Conservation (phyloP, 2,797 vertebrate species). For the Liparis tanakae region DNA sequence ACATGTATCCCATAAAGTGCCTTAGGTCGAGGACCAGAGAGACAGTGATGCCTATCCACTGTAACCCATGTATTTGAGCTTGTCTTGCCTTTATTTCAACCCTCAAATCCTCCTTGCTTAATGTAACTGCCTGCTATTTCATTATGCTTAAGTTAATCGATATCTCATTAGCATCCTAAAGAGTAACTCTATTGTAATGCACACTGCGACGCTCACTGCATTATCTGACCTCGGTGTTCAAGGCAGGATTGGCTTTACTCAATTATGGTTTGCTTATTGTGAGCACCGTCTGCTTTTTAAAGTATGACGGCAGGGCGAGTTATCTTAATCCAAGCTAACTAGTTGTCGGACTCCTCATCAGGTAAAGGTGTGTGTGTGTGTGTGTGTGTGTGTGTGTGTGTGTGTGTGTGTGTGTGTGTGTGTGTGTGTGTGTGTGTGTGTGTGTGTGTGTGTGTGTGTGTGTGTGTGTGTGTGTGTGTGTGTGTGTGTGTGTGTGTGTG, state of each 20-base stretch:
- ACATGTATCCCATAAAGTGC: slow-evolving; percentile 59
- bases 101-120: slow-evolving; percentile 3
- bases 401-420: slow-evolving; percentile 9
- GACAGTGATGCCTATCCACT: slow-evolving; percentile 47
- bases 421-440: background rate
- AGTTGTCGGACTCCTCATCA: slow-evolving; percentile 42
- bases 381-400: slow-evolving; percentile 3
- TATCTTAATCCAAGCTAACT: slow-evolving; percentile 38
- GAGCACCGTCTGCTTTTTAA: slow-evolving; percentile 41
- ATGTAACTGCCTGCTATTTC: slow-evolving; percentile 27
- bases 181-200: slow-evolving; percentile 43
- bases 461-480: slow-evolving; percentile 9
- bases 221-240: slow-evolving; percentile 27
- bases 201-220: slow-evolving; percentile 33
- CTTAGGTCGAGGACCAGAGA: slow-evolving; percentile 58
- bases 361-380: slow-evolving; percentile 48
- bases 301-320: slow-evolving; percentile 25
- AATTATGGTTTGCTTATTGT: slow-evolving; percentile 38
- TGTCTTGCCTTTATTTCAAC: slow-evolving; percentile 40
- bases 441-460: slow-evolving; percentile 3
- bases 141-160: slow-evolving; percentile 46
- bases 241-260: slow-evolving; percentile 20
- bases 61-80: slow-evolving; percentile 38
- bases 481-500: background rate
- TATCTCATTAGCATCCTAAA: slow-evolving; percentile 52